phyloP scores from a whole-genome alignment of 2,888 invertebrate genomes.

The Drosophila picticornis region DNA sequence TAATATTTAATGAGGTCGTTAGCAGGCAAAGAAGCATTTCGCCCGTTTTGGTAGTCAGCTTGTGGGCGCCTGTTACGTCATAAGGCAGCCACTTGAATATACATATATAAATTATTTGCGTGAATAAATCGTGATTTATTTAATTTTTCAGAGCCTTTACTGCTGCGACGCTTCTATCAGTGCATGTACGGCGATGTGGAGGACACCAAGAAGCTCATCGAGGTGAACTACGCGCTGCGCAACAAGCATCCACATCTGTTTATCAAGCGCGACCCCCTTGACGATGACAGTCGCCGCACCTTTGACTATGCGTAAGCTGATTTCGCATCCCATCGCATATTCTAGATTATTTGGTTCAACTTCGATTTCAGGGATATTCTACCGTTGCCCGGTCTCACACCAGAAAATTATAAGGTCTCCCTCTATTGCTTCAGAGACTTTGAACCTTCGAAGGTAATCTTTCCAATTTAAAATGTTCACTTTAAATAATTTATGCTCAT shows the following conservation, averaged over 20 bases:
- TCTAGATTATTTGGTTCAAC: neutral
- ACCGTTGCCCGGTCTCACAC: slow-evolving; percentile 88
- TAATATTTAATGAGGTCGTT: slow-evolving; percentile 68
- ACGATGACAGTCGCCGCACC: slow-evolving; percentile 70
- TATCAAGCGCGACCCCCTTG: slow-evolving; percentile 85
- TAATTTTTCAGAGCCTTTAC: slow-evolving; percentile 71
- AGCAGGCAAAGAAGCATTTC: slow-evolving; percentile 48
- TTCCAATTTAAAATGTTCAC: neutral
- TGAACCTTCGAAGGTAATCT: slow-evolving; percentile 86
- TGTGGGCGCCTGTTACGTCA: slow-evolving; percentile 61
- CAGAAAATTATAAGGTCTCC: slow-evolving; percentile 88
- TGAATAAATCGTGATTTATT: slow-evolving; percentile 9
- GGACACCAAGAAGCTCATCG: slow-evolving; percentile 77
- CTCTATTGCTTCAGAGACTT: slow-evolving; percentile 88
- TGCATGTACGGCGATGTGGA: slow-evolving; percentile 75
- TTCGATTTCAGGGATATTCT: slow-evolving; percentile 87
- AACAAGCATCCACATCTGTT: slow-evolving; percentile 86
- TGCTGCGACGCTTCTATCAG: slow-evolving; percentile 79
- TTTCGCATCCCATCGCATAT: neutral
- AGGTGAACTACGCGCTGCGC: slow-evolving; percentile 85
- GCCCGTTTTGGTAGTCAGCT: slow-evolving; percentile 30
- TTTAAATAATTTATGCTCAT: neutral
- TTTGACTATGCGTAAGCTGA: slow-evolving; percentile 77
- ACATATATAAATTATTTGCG: neutral
- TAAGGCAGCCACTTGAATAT: slow-evolving; percentile 1